Conservation (phyloP, 1,140 invertebrate genomes). For the Ips nitidus region DNA sequence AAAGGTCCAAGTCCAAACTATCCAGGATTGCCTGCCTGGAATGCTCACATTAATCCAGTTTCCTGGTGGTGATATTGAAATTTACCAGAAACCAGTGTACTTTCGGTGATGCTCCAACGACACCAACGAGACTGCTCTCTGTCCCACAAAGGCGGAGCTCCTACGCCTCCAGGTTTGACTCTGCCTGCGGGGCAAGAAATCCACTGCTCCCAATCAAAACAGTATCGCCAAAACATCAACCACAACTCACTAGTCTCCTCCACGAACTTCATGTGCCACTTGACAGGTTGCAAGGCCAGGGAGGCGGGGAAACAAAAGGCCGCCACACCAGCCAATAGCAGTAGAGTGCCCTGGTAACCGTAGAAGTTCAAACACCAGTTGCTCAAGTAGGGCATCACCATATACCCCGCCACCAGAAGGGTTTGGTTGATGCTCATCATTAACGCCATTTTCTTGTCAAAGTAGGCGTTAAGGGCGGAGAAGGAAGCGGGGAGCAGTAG, state of each 20-base stretch:
- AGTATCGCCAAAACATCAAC: neutral
- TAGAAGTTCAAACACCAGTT: constrained; percentile 55
- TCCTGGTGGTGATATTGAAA: neutral
- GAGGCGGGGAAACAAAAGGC: neutral
- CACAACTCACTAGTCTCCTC: neutral
- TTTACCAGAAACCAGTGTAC: neutral
- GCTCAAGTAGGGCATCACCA: constrained; percentile 58
- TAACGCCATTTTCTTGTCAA: constrained; percentile 58
- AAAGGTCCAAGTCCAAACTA: constrained; percentile 40
- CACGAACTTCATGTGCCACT: constrained; percentile 39
- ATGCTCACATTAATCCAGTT: neutral
- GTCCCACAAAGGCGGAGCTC: neutral
- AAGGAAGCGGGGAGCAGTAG: constrained; percentile 61
- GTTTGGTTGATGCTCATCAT: constrained; percentile 63
- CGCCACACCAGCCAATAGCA: constrained; percentile 6
- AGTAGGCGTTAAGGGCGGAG: constrained; percentile 61
- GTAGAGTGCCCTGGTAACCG: constrained; percentile 46
- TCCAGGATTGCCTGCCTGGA: constrained; percentile 1
- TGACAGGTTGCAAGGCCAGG: constrained; percentile 7
- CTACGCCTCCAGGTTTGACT: neutral
- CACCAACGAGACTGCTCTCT: neutral
- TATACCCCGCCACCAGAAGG: constrained; percentile 58
- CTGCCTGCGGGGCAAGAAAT: too few species aligned
- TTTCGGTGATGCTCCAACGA: neutral
- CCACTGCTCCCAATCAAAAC: neutral